Percentiles rank a stretch among this genome's conserved stretches.
Evolutionary conservation across 2,113 vertebrate species (phyloP).

Genomic region (Albula glossodonta): DNA sequence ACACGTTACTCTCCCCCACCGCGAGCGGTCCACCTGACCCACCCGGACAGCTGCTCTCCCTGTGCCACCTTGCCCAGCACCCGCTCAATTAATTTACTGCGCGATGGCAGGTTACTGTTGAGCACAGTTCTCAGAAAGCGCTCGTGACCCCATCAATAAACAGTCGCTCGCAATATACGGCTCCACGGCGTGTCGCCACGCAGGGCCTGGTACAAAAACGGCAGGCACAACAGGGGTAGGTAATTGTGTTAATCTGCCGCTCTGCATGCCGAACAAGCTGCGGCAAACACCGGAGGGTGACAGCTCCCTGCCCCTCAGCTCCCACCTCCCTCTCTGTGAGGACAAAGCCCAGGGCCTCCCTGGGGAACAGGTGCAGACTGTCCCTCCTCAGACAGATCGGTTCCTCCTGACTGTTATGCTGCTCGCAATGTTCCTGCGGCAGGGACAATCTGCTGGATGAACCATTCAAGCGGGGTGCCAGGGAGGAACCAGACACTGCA

Average conservation of each 20-base stretch:
- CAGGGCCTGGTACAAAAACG: slow-evolving; percentile 34
- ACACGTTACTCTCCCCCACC: not conserved
- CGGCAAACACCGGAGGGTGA: slow-evolving; percentile 10
- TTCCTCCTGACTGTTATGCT: not conserved
- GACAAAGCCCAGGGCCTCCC: not conserved
- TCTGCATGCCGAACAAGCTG: slow-evolving; percentile 28
- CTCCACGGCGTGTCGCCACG: slow-evolving; percentile 15
- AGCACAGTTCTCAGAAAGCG: slow-evolving; percentile 40
- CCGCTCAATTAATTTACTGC: slow-evolving; percentile 34
- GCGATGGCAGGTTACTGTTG: slow-evolving; percentile 25
- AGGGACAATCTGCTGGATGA: not conserved
- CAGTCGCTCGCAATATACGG: not conserved
- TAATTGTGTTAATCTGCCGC: slow-evolving; percentile 40
- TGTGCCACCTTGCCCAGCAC: slow-evolving; percentile 13
- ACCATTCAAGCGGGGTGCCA: not conserved
- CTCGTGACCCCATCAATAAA: slow-evolving; percentile 17
- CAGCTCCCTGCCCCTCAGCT: not conserved
- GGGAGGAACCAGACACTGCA: not conserved
- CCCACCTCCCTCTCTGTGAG: not conserved
- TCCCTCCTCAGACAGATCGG: not conserved
- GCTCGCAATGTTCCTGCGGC: not conserved
- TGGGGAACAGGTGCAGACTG: not conserved
- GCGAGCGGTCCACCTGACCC: not conserved
- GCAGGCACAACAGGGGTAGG: slow-evolving; percentile 35
- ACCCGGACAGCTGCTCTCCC: not conserved